phyloP scores from a whole-genome alignment of 2,797 vertebrate genomes.

The Coranthus polyacanthus region DNA sequence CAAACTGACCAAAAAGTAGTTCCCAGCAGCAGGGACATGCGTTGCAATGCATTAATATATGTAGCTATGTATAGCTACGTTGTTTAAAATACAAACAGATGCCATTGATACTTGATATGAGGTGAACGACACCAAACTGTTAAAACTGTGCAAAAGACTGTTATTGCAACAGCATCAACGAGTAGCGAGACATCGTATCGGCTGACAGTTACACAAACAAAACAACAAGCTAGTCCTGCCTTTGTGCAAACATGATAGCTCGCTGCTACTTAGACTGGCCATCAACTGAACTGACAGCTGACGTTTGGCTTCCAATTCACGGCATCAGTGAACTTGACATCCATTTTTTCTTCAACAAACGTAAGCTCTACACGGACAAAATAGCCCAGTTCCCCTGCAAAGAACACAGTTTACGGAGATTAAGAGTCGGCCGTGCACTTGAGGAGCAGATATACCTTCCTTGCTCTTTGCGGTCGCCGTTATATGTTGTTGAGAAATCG shows the following conservation, averaged over 20 bases:
- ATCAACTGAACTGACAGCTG: slow-evolving; percentile 82
- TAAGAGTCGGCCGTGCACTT: slow-evolving; percentile 36
- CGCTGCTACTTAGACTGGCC: slow-evolving; percentile 71
- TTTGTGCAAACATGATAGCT: slow-evolving; percentile 71
- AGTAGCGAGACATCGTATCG: slow-evolving; percentile 1
- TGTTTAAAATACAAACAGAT: slow-evolving; percentile 54
- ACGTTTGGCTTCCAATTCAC: slow-evolving; percentile 81
- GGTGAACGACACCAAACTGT: slow-evolving; percentile 43
- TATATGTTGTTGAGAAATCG: slow-evolving; percentile 91
- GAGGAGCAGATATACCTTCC: slow-evolving; percentile 88
- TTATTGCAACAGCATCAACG: slow-evolving; percentile 14
- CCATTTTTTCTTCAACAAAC: slow-evolving; percentile 70
- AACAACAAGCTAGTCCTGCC: slow-evolving; percentile 63
- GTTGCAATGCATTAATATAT: slow-evolving; percentile 40
- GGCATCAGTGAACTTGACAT: slow-evolving; percentile 83
- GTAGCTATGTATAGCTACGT: slow-evolving; percentile 46
- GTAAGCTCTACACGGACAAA: slow-evolving; percentile 39
- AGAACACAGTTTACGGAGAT: slow-evolving; percentile 24
- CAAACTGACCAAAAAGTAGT: slow-evolving; percentile 45
- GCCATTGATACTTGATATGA: slow-evolving; percentile 22
- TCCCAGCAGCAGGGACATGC: slow-evolving; percentile 44
- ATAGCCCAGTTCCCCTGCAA: slow-evolving; percentile 21
- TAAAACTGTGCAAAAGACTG: slow-evolving; percentile 21
- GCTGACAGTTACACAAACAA: slow-evolving; percentile 30
- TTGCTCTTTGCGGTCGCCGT: slow-evolving; percentile 90